Base-by-base conservation (phyloP, 2,888 invertebrate species). In the Brachyptera risi region DNA sequence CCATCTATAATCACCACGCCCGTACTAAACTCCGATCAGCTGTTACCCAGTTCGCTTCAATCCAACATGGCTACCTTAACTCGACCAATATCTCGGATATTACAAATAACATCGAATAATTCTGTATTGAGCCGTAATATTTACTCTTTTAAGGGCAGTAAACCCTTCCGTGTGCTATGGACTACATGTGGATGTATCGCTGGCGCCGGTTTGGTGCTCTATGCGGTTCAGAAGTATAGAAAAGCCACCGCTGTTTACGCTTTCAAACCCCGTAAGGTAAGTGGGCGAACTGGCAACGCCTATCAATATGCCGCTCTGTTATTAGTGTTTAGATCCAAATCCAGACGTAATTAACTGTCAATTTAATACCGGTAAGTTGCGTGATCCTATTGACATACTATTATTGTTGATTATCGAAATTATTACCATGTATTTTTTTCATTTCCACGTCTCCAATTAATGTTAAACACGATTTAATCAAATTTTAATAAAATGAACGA, bases 11-110 rank as follows among this genome's bases (percentile, higher is more conserved):
- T n/a, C 17, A 23, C 49, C 23, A 17, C 17, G 19, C 50, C n/a
- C n/a, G 27, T 31, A 27, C 50, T 17, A 51, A 31, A 26, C 31
- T n/a, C 15, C 23, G 9, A 17, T 49, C 62, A 59, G 59, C 56
- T 59, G 62, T 56, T 31, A 7, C n/a, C n/a, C n/a, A n/a, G n/a
- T n/a, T n/a, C n/a, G n/a, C n/a, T n/a, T n/a, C 13, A 60, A 54
- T 56, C 58, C 76, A 79, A 78, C 76, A 80, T 80, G 80, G 80
- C 80, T 71, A 76, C 78, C 72, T 60, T 79, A 68, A 72, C 77
- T 72, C 77, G 78, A 70, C 72, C 73, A 67, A 73, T 78, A 65
- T 70, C 69, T 54, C 78, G 77, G 75, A 74, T 80, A 71, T 71
- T 78, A 54, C 73, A 71, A 74, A 78, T 78, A 73, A 70, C 59